Evolutionary conservation across 53 echinoderm and acorn worm genomes (phyloP), one percentile per base, ranked within the genome.

Genomic region (Apostichopus leukothele): DNA sequence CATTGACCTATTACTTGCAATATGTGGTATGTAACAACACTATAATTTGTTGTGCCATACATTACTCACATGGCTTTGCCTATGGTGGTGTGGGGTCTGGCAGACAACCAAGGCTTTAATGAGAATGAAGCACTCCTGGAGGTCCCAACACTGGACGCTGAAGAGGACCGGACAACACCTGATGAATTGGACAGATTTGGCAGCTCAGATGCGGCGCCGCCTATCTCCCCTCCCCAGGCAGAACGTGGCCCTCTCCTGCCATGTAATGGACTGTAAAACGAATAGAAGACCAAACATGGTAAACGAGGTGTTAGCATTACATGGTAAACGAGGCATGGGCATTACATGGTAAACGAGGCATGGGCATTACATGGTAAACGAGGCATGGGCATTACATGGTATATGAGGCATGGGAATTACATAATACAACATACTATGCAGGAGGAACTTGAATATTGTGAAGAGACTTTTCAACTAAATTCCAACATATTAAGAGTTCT

Each of bases 211-310:
- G 86, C 67, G 53, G 93, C 90, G 10, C 98, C 98, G 11, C 98
- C 98, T 23, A 98, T 98, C 83, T 98, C 95, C 20, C 98, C 98
- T 21, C 98, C 98, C 98, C 98, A 98, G 19, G 98, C 95, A 2
- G 98, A 98, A 50, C 98, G 90, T 21, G 93, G 93, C 2, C 98
- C 98, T 11, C 94, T 91, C 67, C 91, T 92, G 22, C 98, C 98
- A 19, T 94, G 26, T 18, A 86, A 61, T 27, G 86, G 73, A 51
- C 86, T 86, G 86, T 16, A 27, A 73, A 75, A 9, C 11, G 19
- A 75, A 9, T 9, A 75, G 61, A 11, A 75, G 21, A 75, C 39
- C 39, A 39, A 39, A 39, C 39, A 39, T 39, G 39, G 39, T 39
- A 39, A 2, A 39, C 39, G 3, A 39, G 39, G 2, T 3, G 39